Conservation (phyloP, 2,113 vertebrate species). For the Gulo gulo region DNA sequence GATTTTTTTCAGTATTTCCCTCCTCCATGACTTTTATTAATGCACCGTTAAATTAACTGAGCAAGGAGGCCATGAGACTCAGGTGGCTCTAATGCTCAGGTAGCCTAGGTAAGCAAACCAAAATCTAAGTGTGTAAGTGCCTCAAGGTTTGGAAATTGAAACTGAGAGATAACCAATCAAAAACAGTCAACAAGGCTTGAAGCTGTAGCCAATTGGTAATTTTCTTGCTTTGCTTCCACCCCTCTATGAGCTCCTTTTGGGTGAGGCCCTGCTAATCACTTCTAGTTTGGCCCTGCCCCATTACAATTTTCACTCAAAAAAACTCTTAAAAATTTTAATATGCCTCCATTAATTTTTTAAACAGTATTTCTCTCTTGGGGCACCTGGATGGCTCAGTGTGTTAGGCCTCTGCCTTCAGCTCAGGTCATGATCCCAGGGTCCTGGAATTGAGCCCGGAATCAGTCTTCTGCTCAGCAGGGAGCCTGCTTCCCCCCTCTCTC, state of each 20-base stretch:
- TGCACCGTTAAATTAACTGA: not conserved
- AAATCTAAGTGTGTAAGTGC: not conserved
- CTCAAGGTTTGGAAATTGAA: not conserved
- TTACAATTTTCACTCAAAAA: not conserved
- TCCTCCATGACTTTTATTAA: conserved; percentile 15
- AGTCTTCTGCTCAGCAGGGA: too few relatives aligned
- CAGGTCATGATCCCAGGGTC: too few relatives aligned
- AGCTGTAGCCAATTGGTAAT: not conserved
- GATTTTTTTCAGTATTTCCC: conserved; percentile 63
- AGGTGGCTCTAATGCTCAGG: not conserved
- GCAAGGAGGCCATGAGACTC: not conserved
- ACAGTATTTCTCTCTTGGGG: too few relatives aligned
- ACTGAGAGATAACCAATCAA: not conserved
- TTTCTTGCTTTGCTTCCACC: not conserved
- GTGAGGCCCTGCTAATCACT: not conserved
- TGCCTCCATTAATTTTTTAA: not conserved
- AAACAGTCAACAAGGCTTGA: not conserved
- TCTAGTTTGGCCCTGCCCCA: not conserved
- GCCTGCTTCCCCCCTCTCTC: too few relatives aligned
- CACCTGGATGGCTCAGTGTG: too few relatives aligned
- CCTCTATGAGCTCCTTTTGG: not conserved
- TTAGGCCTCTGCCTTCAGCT: too few relatives aligned
- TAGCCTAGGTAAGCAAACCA: not conserved
- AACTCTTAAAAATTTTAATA: not conserved
- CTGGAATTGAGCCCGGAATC: too few relatives aligned